Base-by-base conservation (phyloP, 1,140 invertebrate species). In the Tetraneura akinire region DNA sequence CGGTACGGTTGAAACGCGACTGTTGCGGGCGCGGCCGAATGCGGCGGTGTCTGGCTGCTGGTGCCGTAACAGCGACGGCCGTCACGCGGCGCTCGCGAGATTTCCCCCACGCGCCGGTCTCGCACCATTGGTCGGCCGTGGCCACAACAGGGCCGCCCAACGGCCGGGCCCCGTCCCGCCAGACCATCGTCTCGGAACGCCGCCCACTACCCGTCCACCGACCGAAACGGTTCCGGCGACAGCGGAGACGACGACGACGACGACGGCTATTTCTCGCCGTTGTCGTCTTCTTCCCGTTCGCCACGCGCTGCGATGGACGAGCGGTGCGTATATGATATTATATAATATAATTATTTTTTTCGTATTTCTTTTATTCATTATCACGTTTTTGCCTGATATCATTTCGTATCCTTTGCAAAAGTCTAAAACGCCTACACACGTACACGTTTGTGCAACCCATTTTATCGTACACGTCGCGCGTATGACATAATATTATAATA, bases 1-100 rank as follows among this genome's bases (percentile, higher is more conserved):
- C 53, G 51, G 37, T 62, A 78, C 74, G 74, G 73, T 60, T 47
- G 2, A n/a, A 78, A 78, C 74, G 74, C 74, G 74, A 78, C 74
- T 78, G 74, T 78, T 78, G 74, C 74, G 74, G 74, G 55, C 74
- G 74, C 51, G 55, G 55, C 74, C 21, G 55, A 29, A 13, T 42
- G 73, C 73, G 29, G 71, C 32, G n/a, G 26, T 23, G 47, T 57
- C 29, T 57, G 32, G 73, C 32, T 42, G 42, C 66, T 26, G 32
- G 18, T 73, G 70, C 16, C 13, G 71, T 16, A 14, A 42, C 37
- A 4, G 51, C 51, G 11, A n/a, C 18, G 18, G 51, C 73, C n/a
- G 51, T 18, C 21, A 16, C 47, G 51, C 29, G 13, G 55, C 73
- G 32, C 32, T 23, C 53, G 29, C 51, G 51, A 29, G n/a, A n/a